Evolutionary conservation across 2,888 invertebrate species (phyloP).

Genomic region (Cyaniris semiargus): DNA sequence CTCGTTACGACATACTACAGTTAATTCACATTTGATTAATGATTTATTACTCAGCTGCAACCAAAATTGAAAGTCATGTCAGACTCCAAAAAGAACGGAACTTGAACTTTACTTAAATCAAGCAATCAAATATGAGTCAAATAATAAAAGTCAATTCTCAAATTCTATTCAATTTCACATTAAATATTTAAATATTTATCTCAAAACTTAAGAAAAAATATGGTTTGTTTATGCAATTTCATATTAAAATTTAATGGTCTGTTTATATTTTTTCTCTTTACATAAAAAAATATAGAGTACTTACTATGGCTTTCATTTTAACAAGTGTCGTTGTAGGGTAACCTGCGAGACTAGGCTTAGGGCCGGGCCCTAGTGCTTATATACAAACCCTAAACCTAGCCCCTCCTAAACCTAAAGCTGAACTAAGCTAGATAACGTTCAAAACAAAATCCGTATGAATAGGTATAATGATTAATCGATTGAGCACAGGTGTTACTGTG

Average conservation of each 20-base stretch:
- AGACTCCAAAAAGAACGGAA: too few relatives aligned
- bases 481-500: neutral
- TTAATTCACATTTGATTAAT: too few relatives aligned
- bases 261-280: neutral
- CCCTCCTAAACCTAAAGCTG: constrained; percentile 38
- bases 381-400: constrained; percentile 42
- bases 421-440: constrained; percentile 8
- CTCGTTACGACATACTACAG: too few relatives aligned
- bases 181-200: too few relatives aligned
- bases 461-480: neutral
- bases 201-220: too few relatives aligned
- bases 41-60: too few relatives aligned
- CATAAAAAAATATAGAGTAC: constrained; percentile 36
- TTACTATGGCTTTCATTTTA: constrained; percentile 52
- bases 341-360: constrained; percentile 38
- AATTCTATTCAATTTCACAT: too few relatives aligned
- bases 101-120: too few relatives aligned
- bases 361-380: constrained; percentile 41
- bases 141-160: too few relatives aligned
- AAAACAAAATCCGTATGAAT: constrained; percentile 3
- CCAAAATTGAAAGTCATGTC: too few relatives aligned
- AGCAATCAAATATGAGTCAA: too few relatives aligned
- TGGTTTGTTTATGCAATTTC: too few relatives aligned
- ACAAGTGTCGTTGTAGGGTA: constrained; percentile 40
- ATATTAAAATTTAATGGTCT: neutral